Evolutionary conservation across 2,113 vertebrate species (phyloP).

Genomic region (Odontophorus gujanensis): DNA sequence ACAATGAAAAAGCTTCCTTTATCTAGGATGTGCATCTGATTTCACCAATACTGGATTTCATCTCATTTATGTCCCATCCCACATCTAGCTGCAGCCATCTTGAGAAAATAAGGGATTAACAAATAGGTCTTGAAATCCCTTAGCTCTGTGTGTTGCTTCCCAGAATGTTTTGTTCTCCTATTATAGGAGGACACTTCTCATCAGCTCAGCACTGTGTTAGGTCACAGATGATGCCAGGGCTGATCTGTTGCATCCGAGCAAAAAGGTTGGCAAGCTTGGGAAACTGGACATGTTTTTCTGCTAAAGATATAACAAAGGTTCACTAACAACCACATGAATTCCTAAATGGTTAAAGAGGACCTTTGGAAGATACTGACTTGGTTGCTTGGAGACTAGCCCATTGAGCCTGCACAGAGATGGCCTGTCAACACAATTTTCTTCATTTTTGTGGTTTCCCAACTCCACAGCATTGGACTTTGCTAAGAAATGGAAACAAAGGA

Average conservation of each 20-base stretch:
- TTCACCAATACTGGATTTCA: neutral
- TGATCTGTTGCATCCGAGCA: neutral
- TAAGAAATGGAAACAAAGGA: neutral
- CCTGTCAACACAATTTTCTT: neutral
- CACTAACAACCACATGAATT: neutral
- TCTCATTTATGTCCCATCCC: neutral
- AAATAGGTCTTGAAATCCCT: neutral
- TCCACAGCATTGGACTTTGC: neutral
- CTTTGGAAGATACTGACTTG: neutral
- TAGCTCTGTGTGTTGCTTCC: neutral
- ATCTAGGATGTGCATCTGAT: neutral
- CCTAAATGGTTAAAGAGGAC: neutral
- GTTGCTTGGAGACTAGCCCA: neutral
- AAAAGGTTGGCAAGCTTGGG: neutral
- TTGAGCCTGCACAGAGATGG: neutral
- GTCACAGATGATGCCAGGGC: neutral
- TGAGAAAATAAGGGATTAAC: neutral
- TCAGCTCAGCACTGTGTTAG: neutral
- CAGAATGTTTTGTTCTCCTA: neutral
- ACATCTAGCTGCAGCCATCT: neutral
- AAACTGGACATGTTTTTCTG: neutral
- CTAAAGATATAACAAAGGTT: neutral
- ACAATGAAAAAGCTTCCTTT: neutral
- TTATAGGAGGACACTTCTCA: neutral
- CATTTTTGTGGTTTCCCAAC: neutral